Conservation (phyloP, 2,113 vertebrate genomes). For the Atrichornis clamosus region DNA sequence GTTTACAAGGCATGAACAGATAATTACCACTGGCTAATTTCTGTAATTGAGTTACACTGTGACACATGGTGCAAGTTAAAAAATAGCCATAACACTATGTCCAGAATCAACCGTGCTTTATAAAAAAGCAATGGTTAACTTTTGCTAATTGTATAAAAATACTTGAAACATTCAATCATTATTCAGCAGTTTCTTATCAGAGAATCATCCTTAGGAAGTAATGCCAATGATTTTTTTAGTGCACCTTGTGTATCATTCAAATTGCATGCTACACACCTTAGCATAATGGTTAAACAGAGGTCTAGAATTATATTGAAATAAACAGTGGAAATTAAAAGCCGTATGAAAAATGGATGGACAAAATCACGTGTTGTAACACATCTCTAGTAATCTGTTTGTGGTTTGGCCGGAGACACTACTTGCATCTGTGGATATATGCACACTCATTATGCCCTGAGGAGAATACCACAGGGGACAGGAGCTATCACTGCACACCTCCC, state of each 20-base stretch:
- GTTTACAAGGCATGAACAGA: not conserved
- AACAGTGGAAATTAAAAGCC: not conserved
- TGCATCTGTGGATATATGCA: not conserved
- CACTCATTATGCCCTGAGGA: not conserved
- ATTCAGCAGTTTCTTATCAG: not conserved
- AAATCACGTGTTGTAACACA: not conserved
- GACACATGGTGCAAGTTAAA: not conserved
- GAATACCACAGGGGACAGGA: not conserved
- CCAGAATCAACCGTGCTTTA: not conserved
- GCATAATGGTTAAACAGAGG: not conserved
- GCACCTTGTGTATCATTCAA: not conserved
- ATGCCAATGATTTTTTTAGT: not conserved
- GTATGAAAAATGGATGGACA: not conserved
- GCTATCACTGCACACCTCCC: not conserved
- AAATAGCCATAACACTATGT: not conserved
- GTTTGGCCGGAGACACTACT: not conserved
- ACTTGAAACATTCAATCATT: not conserved
- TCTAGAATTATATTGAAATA: not conserved
- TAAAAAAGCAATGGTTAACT: not conserved
- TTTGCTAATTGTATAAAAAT: not conserved
- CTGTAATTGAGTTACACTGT: not conserved
- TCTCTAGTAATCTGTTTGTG: not conserved
- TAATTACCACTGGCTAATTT: not conserved
- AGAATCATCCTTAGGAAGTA: not conserved
- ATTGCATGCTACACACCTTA: rapidly evolving